Evolutionary conservation across 2,113 vertebrate genomes (phyloP), one percentile per base, ranked within the genome.

Genomic region (Lipophrys pholis): DNA sequence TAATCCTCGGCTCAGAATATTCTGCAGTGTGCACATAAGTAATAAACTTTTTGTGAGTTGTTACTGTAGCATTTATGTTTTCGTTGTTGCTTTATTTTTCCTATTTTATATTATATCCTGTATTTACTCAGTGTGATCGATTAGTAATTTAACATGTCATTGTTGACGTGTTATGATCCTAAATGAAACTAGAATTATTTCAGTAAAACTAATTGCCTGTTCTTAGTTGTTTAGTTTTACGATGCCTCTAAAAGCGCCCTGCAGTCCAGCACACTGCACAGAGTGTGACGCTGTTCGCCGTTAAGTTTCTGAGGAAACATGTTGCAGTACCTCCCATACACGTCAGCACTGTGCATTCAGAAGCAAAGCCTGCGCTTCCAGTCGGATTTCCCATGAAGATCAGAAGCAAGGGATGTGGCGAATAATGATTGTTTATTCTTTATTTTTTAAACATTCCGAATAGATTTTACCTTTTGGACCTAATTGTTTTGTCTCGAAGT

Each of bases 221-320:
- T 30, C 21, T 30, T n/a, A n/a, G n/a, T n/a, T n/a, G n/a, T 30
- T 30, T 30, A 2, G 21, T 30, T 30, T 2, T 30, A 30, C 21
- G 2, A 9, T 36, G 6, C 1, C 11, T 11, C 14, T 39, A 0
- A 38, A 7, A 40, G 6, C 0, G 0, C 10, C 40, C 6, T 83
- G 84, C 60, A 88, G 48, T 87, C 78, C 58, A 63, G 1, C 10
- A 2, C 6, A 16, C 7, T 76, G 17, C 73, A 78, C 86, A 87
- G 75, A 76, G 3, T 69, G 80, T 43, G 86, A 78, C 86, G 86
- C 88, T 87, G 82, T 88, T 82, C 67, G 46, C 81, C 73, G 75
- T 61, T 10, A 54, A 71, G 75, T 81, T 74, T 1, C 42, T 62
- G 16, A 55, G 1, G 5, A 50, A 11, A 6, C 30, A 12, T 30